Conservation (phyloP, 2,113 vertebrate species). For the Sciurus niger region DNA sequence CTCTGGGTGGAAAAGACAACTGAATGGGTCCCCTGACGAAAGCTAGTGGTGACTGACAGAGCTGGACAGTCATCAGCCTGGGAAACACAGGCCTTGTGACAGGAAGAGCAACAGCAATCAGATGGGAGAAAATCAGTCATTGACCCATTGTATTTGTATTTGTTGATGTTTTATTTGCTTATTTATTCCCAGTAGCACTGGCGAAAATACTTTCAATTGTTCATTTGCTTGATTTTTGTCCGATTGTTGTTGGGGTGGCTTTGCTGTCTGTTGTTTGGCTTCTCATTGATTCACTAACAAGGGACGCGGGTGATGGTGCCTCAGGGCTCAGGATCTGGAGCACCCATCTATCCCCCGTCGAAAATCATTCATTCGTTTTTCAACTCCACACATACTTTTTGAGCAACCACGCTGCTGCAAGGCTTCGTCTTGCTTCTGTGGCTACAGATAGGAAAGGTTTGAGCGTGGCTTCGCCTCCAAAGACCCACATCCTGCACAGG, state of each 20-base stretch:
- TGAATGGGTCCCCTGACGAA: background rate
- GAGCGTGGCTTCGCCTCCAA: background rate
- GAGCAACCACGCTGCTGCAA: background rate
- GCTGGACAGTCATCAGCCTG: rapidly evolving
- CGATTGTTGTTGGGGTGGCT: background rate
- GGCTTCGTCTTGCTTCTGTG: background rate
- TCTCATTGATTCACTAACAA: background rate
- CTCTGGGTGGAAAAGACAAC: background rate
- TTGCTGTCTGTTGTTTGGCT: background rate
- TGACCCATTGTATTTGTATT: background rate
- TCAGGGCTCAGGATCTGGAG: background rate
- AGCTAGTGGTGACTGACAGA: background rate
- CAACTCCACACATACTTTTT: background rate
- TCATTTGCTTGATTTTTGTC: background rate
- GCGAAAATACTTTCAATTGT: background rate
- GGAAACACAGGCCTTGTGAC: background rate
- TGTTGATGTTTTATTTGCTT: background rate
- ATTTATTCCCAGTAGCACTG: background rate
- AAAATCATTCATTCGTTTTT: background rate
- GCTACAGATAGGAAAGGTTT: background rate
- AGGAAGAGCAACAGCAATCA: background rate
- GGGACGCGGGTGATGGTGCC: background rate
- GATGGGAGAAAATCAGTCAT: background rate
- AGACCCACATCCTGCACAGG: background rate
- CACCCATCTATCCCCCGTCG: background rate